Evolutionary conservation across 30 jellyfish, hydroid and myxozoan genomes (phyloP), one percentile per base, ranked within the genome.

Genomic region (Hydractinia echinata): DNA sequence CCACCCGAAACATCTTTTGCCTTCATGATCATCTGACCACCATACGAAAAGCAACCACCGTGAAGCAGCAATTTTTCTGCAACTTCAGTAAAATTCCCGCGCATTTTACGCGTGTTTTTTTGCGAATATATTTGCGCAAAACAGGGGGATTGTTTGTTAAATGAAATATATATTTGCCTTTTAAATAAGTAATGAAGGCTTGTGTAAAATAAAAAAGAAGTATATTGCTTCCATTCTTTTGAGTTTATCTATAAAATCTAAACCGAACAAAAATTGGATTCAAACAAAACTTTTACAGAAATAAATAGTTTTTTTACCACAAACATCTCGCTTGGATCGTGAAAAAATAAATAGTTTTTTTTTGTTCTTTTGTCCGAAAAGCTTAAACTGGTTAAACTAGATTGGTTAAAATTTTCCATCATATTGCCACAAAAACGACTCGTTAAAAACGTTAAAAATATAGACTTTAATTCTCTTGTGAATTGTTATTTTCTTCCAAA

Each of bases 1-100:
- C 83, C 83, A 74, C 83, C 83, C 83, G 83, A 74, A 74, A 74
- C 83, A 74, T 16, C 51, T 58, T 52, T 16, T 49, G 83, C 68
- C 62, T 74, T 30, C 6, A 19, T 74, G 83, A 74, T 74, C 83
- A 49, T 58, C 62, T n/a, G 62, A 74, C 83, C 68, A 74, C 83
- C 83, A 49, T 9, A 67, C 20, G 67, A 74, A 64, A 30, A 64
- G 51, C 39, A 64, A 64, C 74, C 74, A 64, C 51, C 74, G 74
- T 64, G 74, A 64, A 64, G 74, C 74, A 64, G 44, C 44, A 30
- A 30, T 30, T 30, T 30, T 30, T 30, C 44, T 64, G 19, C 39
- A 64, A 64, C 19, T 64, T 13, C 16, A 51, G 19, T n/a, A 6
- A 44, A 64, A 64, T n/a, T 64, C 39, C 74, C 74, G 74, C 19